Percentiles rank a stretch among this genome's conserved stretches.
phyloP scores from a whole-genome alignment of 2,113 vertebrate species.

The Pampusana beccarii region DNA sequence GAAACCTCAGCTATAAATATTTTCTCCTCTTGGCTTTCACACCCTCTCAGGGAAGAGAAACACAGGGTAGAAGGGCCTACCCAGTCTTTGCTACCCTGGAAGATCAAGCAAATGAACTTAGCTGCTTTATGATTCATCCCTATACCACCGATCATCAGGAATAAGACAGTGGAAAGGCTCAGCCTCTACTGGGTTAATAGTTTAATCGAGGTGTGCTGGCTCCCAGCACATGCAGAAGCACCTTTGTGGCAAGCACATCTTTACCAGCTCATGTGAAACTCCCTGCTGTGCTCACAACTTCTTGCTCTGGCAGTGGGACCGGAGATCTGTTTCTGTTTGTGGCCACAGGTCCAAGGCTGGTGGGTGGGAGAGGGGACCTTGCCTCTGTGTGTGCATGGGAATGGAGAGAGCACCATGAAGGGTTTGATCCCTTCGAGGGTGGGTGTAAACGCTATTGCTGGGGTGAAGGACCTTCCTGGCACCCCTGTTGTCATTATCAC shows the following conservation, averaged over 20 bases:
- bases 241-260: neutral
- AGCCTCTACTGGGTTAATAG: neutral
- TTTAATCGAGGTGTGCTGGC: neutral
- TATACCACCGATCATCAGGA: neutral
- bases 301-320: neutral
- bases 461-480: neutral
- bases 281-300: neutral
- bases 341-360: neutral
- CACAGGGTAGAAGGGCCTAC: neutral
- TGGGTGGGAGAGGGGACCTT: neutral
- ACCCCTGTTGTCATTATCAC: too few species aligned
- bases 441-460: neutral
- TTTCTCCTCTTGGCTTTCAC: conserved; percentile 21
- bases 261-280: neutral
- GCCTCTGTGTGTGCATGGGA: rapidly evolving
- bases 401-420: neutral
- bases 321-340: neutral
- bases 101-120: neutral
- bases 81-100: neutral
- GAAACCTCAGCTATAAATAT: conserved; percentile 17
- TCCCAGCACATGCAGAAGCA: neutral
- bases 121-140: neutral
- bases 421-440: rapidly evolving
- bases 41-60: neutral
- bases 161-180: neutral